Evolutionary conservation across 2,888 invertebrate genomes (phyloP).

Genomic region (Cetonia aurata): DNA sequence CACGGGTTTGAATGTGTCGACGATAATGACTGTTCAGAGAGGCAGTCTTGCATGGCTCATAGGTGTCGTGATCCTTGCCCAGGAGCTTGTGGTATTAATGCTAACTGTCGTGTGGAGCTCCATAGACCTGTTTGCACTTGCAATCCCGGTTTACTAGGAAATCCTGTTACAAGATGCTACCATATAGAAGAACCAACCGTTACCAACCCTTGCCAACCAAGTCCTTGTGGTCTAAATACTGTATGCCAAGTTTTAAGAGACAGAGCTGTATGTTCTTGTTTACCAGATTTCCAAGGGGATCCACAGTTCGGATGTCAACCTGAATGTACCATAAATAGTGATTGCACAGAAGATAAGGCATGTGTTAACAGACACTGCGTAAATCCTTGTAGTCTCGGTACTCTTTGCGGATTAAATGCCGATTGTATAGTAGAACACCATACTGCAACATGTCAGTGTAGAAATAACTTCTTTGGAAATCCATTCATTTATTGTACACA

Average conservation of each 20-base stretch:
- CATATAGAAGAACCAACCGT: constrained; percentile 64
- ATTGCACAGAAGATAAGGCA: constrained; percentile 80
- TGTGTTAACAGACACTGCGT: constrained; percentile 82
- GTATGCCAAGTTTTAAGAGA: constrained; percentile 79
- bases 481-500: constrained; percentile 81
- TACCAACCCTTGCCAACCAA: constrained; percentile 78
- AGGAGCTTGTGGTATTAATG: constrained; percentile 82
- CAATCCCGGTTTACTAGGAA: constrained; percentile 78
- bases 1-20: constrained; percentile 84
- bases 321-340: constrained; percentile 86
- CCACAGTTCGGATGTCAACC: constrained; percentile 82
- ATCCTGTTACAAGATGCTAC: constrained; percentile 82
- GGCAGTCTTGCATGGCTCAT: constrained; percentile 84
- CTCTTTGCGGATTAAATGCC: constrained; percentile 85
- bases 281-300: constrained; percentile 81
- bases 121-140: constrained; percentile 87
- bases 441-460: constrained; percentile 85
- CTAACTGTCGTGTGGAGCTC: constrained; percentile 80
- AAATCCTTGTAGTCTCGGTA: constrained; percentile 78
- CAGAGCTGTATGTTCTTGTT: constrained; percentile 82
- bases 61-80: constrained; percentile 86
- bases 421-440: constrained; percentile 85
- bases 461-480: constrained; percentile 83
- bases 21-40: constrained; percentile 81
- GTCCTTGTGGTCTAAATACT: constrained; percentile 84